Percentiles rank a stretch among this genome's conserved stretches.
Evolutionary conservation across 2,797 vertebrate species (phyloP).

Genomic region (Centroberyx gerrardi): DNA sequence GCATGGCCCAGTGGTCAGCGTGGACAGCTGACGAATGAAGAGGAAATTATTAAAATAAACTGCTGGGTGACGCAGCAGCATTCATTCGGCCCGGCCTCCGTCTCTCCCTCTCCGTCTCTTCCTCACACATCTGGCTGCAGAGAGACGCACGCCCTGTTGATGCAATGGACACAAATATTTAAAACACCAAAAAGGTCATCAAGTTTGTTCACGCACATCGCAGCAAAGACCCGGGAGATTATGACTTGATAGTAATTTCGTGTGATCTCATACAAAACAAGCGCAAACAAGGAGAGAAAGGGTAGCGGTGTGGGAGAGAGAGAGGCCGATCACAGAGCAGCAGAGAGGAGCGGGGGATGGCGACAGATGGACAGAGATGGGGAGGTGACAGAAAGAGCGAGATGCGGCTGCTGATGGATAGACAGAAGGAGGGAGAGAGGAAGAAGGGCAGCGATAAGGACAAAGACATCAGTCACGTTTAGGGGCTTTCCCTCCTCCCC

Average conservation of each 20-base stretch:
- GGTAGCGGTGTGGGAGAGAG: background rate
- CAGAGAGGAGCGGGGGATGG: conserved; percentile 41
- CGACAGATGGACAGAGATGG: conserved; percentile 64
- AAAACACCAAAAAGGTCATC: conserved; percentile 71
- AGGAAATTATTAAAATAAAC: conserved; percentile 83
- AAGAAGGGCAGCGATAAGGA: conserved; percentile 73
- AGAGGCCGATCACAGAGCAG: conserved; percentile 9
- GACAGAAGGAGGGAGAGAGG: conserved; percentile 59
- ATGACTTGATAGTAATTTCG: conserved; percentile 36
- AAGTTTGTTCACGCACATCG: conserved; percentile 59
- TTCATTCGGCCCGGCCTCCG: conserved; percentile 51
- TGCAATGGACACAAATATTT: conserved; percentile 81
- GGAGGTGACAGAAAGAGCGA: conserved; percentile 55
- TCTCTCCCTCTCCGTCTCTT: conserved; percentile 41
- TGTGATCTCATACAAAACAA: conserved; percentile 40
- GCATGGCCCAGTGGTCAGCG: conserved; percentile 69
- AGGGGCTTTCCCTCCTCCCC: conserved; percentile 62
- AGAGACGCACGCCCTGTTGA: conserved; percentile 71
- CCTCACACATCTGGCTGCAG: conserved; percentile 75
- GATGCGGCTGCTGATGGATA: conserved; percentile 57
- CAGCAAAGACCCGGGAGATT: conserved; percentile 44
- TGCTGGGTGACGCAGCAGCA: conserved; percentile 65
- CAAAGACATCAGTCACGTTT: conserved; percentile 83
- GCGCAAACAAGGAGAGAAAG: conserved; percentile 33
- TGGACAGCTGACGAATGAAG: conserved; percentile 79